Conservation (phyloP, 2,113 vertebrate species). For the Pseudorhombus dupliciocellatus region DNA sequence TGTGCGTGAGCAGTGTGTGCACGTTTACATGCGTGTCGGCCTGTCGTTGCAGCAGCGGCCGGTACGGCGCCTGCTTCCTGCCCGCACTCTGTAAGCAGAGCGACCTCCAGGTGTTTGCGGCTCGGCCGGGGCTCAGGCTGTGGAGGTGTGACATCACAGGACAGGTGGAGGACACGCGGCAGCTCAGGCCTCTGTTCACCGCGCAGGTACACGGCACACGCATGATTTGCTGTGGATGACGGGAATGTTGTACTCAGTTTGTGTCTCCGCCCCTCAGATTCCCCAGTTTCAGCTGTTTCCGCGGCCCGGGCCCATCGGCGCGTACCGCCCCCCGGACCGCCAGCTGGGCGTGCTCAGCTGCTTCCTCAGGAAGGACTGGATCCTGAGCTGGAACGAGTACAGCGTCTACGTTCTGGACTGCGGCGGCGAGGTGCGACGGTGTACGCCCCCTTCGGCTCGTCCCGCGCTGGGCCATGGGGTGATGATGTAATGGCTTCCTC, state of each 20-base stretch:
- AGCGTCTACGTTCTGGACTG: slow-evolving; percentile 93
- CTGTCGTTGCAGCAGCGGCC: slow-evolving; percentile 83
- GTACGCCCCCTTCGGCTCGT: too few relatives aligned
- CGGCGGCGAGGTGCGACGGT: slow-evolving; percentile 78
- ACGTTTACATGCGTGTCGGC: too few relatives aligned
- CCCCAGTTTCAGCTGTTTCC: slow-evolving; percentile 91
- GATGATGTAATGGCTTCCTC: too few relatives aligned
- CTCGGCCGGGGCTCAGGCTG: slow-evolving; percentile 92
- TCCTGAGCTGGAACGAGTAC: slow-evolving; percentile 97
- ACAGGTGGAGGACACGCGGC: slow-evolving; percentile 89
- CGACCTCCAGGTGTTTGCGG: slow-evolving; percentile 89
- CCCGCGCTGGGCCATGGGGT: too few relatives aligned
- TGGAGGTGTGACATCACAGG: slow-evolving; percentile 92
- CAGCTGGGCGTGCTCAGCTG: slow-evolving; percentile 91
- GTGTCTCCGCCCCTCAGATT: slow-evolving; percentile 58
- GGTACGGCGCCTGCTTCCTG: slow-evolving; percentile 95
- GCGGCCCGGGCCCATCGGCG: slow-evolving; percentile 78
- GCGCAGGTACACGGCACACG: slow-evolving; percentile 66
- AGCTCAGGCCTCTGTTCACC: slow-evolving; percentile 88
- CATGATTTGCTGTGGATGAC: too few relatives aligned
- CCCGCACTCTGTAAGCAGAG: slow-evolving; percentile 95
- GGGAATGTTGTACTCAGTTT: too few relatives aligned
- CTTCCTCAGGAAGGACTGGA: slow-evolving; percentile 91
- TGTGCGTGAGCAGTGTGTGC: background rate
- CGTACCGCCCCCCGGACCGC: slow-evolving; percentile 82